phyloP scores from a whole-genome alignment of 2,113 vertebrate species.

The Eonycteris spelaea region DNA sequence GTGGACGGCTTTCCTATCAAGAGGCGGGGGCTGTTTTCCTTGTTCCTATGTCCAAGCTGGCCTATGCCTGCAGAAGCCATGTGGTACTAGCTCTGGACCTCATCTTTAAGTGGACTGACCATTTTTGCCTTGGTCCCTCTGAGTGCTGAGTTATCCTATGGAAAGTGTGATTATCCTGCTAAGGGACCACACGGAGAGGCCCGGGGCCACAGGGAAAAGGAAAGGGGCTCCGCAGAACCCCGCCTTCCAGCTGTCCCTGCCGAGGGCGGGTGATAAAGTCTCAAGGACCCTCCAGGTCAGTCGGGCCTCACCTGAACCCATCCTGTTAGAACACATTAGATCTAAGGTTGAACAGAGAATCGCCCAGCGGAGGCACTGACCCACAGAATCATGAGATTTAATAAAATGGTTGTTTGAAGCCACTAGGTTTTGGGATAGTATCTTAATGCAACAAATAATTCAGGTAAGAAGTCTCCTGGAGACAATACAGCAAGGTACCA shows the following conservation, averaged over 20 bases:
- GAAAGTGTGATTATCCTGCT: background rate
- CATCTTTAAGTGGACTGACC: background rate
- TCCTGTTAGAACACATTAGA: background rate
- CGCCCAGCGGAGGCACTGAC: background rate
- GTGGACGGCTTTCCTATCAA: background rate
- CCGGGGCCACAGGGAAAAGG: background rate
- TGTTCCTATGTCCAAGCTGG: background rate
- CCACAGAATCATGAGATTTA: background rate
- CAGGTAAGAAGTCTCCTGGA: background rate
- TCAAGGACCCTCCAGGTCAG: background rate
- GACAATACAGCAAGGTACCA: background rate
- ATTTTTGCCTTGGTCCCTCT: background rate
- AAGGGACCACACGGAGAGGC: background rate
- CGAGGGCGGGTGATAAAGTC: background rate
- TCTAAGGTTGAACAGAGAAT: background rate
- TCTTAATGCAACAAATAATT: background rate
- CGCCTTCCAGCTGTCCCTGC: background rate
- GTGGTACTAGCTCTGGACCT: background rate
- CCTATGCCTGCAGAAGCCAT: background rate
- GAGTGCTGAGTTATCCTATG: background rate
- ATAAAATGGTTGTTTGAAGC: background rate
- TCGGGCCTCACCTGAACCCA: background rate
- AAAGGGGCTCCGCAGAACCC: background rate
- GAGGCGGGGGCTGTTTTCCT: fast-evolving
- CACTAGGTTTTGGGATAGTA: background rate